Evolutionary conservation across 92 coral and sea anemone species (phyloP).

Genomic region (Porites lobata): DNA sequence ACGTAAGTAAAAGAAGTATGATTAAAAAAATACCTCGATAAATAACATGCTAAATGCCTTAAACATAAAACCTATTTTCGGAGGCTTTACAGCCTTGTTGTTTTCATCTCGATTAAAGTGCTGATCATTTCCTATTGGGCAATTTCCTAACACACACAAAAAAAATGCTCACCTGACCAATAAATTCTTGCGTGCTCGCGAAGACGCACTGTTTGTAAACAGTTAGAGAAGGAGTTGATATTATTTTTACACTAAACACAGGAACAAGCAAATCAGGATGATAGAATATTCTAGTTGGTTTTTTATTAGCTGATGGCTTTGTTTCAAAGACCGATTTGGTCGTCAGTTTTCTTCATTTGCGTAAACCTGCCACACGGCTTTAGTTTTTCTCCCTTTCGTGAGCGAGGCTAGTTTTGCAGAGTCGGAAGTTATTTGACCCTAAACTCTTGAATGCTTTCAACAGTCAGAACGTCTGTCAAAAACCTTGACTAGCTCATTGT

Average conservation of each 20-base stretch:
- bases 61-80: constrained; percentile 14
- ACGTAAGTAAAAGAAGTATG: background rate
- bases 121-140: background rate
- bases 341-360: background rate
- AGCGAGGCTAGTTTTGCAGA: background rate
- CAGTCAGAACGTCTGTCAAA: background rate
- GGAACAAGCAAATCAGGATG: background rate
- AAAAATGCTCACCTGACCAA: background rate
- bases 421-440: constrained; percentile 12
- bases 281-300: background rate
- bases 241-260: constrained; percentile 10
- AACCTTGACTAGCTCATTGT: too few relatives aligned
- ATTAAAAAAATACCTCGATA: background rate
- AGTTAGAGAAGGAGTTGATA: constrained; percentile 1
- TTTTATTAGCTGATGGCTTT: background rate
- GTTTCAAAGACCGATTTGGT: background rate
- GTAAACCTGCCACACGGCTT: background rate
- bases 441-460: background rate
- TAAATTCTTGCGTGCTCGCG: background rate
- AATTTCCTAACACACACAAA: background rate
- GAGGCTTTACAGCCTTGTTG: background rate
- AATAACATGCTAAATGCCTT: background rate
- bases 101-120: constrained; percentile 5
- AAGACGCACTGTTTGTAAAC: constrained; percentile 27
- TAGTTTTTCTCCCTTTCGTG: background rate